A percentile compares a stretch with the other conserved stretches of the same genome.
phyloP scores from a whole-genome alignment of 2,113 vertebrate species.

The Leuciscus idus region DNA sequence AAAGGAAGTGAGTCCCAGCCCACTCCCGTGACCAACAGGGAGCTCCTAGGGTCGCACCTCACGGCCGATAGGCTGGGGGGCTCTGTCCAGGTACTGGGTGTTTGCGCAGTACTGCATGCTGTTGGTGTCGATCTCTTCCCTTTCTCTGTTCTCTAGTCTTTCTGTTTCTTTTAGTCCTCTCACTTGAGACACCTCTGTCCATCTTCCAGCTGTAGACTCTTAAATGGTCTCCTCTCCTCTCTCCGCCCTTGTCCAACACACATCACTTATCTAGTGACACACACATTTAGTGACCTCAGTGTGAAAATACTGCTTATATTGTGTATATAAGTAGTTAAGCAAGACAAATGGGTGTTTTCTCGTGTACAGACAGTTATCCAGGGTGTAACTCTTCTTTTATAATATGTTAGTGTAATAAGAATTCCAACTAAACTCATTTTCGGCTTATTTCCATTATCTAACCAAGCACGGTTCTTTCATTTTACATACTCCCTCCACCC shows the following conservation, averaged over 20 bases:
- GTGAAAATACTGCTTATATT: background rate
- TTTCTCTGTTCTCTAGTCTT: conserved; percentile 55
- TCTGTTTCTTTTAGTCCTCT: conserved; percentile 43
- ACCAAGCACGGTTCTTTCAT: background rate
- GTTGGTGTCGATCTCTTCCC: conserved; percentile 20
- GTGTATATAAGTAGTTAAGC: background rate
- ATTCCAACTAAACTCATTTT: conserved; percentile 3
- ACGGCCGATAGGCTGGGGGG: conserved; percentile 86
- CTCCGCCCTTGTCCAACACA: background rate
- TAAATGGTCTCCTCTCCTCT: background rate
- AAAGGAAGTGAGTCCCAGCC: conserved; percentile 84
- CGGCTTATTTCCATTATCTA: background rate
- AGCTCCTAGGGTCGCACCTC: conserved; percentile 84
- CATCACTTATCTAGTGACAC: background rate
- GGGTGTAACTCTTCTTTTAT: background rate
- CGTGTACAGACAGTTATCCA: background rate
- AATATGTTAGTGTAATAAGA: background rate
- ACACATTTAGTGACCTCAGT: background rate
- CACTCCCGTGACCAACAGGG: conserved; percentile 82
- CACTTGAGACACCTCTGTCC: conserved; percentile 21
- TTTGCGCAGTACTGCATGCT: conserved; percentile 61
- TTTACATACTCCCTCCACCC: background rate
- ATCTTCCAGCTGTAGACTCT: conserved; percentile 15
- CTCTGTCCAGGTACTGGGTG: conserved; percentile 85
- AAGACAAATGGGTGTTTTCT: background rate